These are phyloP conservation scores for Tupiocoris notatus DNA, from an alignment of 2,888 invertebrate species.

Conservation along the genomic window DNA sequence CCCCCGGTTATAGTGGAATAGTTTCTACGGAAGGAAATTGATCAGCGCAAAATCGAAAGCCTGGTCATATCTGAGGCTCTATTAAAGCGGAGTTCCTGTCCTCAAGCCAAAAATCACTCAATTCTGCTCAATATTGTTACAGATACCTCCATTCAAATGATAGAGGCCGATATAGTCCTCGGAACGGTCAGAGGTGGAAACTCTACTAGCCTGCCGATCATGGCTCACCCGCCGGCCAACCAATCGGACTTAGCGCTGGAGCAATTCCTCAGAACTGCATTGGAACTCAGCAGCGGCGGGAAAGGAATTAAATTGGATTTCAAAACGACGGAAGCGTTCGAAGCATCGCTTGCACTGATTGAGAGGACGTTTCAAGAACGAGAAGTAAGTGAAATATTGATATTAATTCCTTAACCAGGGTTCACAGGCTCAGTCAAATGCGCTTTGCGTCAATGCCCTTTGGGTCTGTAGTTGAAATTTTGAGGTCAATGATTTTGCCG, in stretches of 20 bases:
- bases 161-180: slow-evolving; percentile 81
- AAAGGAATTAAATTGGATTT: slow-evolving; percentile 89
- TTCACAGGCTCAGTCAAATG: too few species aligned
- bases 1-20: too few species aligned
- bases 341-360: slow-evolving; percentile 46
- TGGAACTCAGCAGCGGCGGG: slow-evolving; percentile 18
- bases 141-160: slow-evolving; percentile 60
- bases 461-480: too few species aligned
- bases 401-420: too few species aligned
- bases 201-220: slow-evolving; percentile 65
- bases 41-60: too few species aligned
- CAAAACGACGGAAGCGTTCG: slow-evolving; percentile 72
- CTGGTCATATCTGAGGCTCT: too few species aligned
- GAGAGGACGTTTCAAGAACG: slow-evolving; percentile 38
- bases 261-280: slow-evolving; percentile 63
- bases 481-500: too few species aligned
- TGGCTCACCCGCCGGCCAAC: slow-evolving; percentile 79
- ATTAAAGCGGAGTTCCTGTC: too few species aligned
- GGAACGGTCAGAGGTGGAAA: slow-evolving; percentile 60
- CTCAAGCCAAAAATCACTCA: too few species aligned
- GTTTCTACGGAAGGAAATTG: too few species aligned
- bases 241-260: slow-evolving; percentile 73
- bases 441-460: too few species aligned
- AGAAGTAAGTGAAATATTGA: too few species aligned
- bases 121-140: background rate